Evolutionary conservation across 2,888 invertebrate species (phyloP).

Genomic region (Ectemnius cavifrons): DNA sequence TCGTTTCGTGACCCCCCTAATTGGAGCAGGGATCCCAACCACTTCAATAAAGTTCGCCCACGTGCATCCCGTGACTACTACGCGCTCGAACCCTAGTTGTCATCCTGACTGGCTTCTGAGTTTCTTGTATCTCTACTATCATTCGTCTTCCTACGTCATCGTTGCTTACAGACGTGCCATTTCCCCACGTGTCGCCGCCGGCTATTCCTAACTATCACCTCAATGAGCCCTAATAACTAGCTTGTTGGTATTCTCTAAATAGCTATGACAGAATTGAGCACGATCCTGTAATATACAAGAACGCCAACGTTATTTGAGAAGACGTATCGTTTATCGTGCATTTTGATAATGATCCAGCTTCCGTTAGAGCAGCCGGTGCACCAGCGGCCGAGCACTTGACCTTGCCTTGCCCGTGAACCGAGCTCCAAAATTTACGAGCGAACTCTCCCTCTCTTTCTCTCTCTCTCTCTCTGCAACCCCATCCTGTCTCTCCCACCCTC

Average conservation of each 20-base stretch:
- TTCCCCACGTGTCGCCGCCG: too few relatives aligned
- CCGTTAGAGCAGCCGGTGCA: conserved; percentile 10
- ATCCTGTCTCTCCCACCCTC: neutral
- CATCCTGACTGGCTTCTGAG: too few relatives aligned
- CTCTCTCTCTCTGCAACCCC: neutral
- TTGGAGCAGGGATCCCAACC: conserved; percentile 22
- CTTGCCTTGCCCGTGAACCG: conserved; percentile 55
- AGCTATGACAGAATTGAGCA: too few relatives aligned
- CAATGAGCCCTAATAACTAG: too few relatives aligned
- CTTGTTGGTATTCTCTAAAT: too few relatives aligned
- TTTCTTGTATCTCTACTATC: too few relatives aligned
- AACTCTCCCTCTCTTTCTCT: conserved; percentile 11
- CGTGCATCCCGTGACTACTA: neutral
- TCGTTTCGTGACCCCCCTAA: conserved; percentile 22
- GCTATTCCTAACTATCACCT: neutral
- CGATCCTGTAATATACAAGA: too few relatives aligned
- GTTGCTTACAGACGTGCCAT: too few relatives aligned
- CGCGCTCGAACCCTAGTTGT: neutral
- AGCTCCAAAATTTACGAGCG: conserved; percentile 51
- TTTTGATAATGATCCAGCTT: conserved; percentile 7
- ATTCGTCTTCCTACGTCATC: too few relatives aligned
- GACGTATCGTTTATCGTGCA: too few relatives aligned
- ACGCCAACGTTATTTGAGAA: too few relatives aligned
- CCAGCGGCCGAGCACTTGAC: conserved; percentile 51
- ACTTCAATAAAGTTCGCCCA: conserved; percentile 5